phyloP scores from a whole-genome alignment of 2,888 invertebrate genomes.

The Melieria omissa region DNA sequence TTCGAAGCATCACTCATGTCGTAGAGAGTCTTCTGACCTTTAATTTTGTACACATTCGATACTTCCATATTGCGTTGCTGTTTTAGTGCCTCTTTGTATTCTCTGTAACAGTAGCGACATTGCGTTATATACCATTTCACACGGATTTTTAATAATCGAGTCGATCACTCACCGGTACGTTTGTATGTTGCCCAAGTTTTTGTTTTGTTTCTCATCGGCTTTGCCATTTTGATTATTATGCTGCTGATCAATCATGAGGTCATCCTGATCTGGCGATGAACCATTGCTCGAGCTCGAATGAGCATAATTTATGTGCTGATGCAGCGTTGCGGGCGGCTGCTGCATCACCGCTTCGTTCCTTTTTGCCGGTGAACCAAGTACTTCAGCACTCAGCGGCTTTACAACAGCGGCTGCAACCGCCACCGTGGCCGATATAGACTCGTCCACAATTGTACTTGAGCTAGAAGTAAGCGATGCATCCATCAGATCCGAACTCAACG shows the following conservation, averaged over 20 bases:
- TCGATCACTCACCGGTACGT: conserved; percentile 60
- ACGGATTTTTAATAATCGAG: not conserved
- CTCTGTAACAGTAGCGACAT: conserved; percentile 66
- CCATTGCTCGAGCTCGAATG: conserved; percentile 62
- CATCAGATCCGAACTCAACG: conserved; percentile 55
- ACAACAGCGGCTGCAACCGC: conserved; percentile 44
- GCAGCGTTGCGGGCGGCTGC: conserved; percentile 33
- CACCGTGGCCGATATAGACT: conserved; percentile 48
- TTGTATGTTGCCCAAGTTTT: conserved; percentile 64
- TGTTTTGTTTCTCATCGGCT: conserved; percentile 60
- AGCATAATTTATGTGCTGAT: conserved; percentile 50
- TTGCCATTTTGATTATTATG: conserved; percentile 47
- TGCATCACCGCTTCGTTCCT: conserved; percentile 36
- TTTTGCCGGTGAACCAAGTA: conserved; percentile 53
- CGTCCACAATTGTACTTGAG: conserved; percentile 61
- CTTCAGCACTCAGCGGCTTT: conserved; percentile 43
- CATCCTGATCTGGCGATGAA: conserved; percentile 63
- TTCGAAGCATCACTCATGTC: conserved; percentile 48
- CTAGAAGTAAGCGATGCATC: conserved; percentile 61
- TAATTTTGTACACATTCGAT: conserved; percentile 73
- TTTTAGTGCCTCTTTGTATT: conserved; percentile 90
- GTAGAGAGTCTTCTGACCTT: conserved; percentile 64
- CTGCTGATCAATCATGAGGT: conserved; percentile 54
- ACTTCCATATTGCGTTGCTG: conserved; percentile 85
- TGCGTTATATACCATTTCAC: not conserved